Evolutionary conservation across 2,888 invertebrate genomes (phyloP), one percentile per base, ranked within the genome.

Genomic region (Stramonita haemastoma): DNA sequence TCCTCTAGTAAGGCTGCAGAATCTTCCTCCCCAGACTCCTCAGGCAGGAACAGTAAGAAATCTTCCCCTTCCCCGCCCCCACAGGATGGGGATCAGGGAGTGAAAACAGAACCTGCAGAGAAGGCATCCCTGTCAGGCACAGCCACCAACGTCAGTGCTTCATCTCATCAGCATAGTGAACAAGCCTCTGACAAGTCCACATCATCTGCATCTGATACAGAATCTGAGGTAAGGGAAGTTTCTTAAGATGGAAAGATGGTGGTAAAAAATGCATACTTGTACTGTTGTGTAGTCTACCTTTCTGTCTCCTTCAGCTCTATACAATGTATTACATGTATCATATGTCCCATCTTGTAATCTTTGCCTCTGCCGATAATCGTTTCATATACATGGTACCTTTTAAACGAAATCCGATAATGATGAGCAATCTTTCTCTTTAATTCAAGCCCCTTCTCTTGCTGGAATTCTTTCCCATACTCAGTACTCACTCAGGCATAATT

Each of bases 161-260:
- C 77, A 79, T 79, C 77, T 32, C 77, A 32, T 26, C 77, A 79
- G 77, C 77, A 32, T 19, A 32, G 15, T 79, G 13, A 29, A 17
- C 29, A 79, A 17, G 32, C 32, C 0, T 79, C 73, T 19, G 77
- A 95, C 87, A 95, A 95, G 89, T 95, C 95, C 60, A 95, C 95
- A 79, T 95, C 95, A 56, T 95, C 95, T 34, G 95, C 95, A 8
- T 96, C 96, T 22, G 96, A 96, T 90, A 92, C 94, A 36, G 96
- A 96, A 93, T 92, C 94, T 84, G 94, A 93, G 94, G 95, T 95
- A 91, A 92, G 93, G 88, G 26, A 5, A 19, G 34, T 77, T 57
- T 46, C 46, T 46, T 2, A 46, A 46, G 46, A 46, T 46, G n/a
- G 70, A 19, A 19, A 70, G n/a, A 19, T 46, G 46, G 46, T 46